phyloP scores from a whole-genome alignment of 2,888 invertebrate species.

The Leptodirus hochenwartii region DNA sequence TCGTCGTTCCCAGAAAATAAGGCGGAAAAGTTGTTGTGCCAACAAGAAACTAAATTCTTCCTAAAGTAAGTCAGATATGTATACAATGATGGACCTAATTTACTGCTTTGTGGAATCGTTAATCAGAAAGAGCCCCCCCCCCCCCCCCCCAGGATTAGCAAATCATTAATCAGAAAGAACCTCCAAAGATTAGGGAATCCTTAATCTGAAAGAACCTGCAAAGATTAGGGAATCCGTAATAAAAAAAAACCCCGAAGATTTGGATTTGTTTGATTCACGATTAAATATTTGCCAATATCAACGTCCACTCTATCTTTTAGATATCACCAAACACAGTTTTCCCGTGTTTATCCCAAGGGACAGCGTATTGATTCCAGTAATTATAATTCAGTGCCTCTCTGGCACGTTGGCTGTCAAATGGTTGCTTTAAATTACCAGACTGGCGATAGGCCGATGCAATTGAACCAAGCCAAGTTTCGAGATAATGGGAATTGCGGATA shows the following conservation, averaged over 20 bases:
- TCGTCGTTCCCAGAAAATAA: slow-evolving; percentile 95
- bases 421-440: slow-evolving; percentile 97
- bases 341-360: slow-evolving; percentile 89
- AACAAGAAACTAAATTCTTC: slow-evolving; percentile 57
- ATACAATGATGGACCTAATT: too few species aligned
- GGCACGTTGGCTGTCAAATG: slow-evolving; percentile 96
- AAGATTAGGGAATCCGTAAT: too few species aligned
- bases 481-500: slow-evolving; percentile 90
- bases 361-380: slow-evolving; percentile 93
- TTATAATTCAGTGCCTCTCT: slow-evolving; percentile 85
- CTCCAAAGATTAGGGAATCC: too few species aligned
- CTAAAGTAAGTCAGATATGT: too few species aligned
- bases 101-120: too few species aligned
- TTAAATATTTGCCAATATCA: too few species aligned
- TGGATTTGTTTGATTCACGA: not conserved
- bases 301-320: too few species aligned
- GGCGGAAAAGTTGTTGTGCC: slow-evolving; percentile 77
- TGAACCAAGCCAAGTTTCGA: slow-evolving; percentile 83
- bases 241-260: too few species aligned
- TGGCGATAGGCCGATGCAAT: slow-evolving; percentile 85
- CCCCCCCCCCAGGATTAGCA: too few species aligned
- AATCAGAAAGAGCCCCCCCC: too few species aligned
- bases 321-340: slow-evolving; percentile 53
- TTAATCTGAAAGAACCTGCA: too few species aligned
- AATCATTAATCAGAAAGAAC: too few species aligned